Percentiles rank a stretch among this genome's conserved stretches.
phyloP scores from a whole-genome alignment of 2,113 vertebrate genomes.

The Zeus faber region DNA sequence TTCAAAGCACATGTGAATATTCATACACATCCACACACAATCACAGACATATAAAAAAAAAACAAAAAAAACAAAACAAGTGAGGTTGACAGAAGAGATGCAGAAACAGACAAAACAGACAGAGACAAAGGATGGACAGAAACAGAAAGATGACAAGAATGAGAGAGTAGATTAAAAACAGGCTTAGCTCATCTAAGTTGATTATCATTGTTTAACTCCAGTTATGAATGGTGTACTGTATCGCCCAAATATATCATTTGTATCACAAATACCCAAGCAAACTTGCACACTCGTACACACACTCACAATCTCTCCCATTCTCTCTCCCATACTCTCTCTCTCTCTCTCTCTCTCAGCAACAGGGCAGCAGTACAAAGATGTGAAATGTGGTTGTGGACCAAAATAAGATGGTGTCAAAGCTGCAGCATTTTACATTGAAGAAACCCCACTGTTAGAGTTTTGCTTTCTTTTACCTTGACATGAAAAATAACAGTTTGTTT shows the following conservation, averaged over 20 bases:
- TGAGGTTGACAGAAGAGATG: too few relatives aligned
- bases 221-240: constrained; percentile 7
- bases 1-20: too few relatives aligned
- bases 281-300: too few relatives aligned
- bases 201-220: constrained; percentile 14
- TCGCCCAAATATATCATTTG: not conserved
- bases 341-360: not conserved
- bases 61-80: constrained; percentile 27
- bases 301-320: not conserved
- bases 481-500: too few relatives aligned
- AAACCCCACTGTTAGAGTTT: not conserved
- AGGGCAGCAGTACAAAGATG: not conserved
- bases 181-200: constrained; percentile 19
- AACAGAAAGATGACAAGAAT: constrained; percentile 47
- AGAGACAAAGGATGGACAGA: constrained; percentile 5
- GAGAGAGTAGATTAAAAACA: constrained; percentile 36
- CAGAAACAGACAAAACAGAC: constrained; percentile 35
- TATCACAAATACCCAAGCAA: not conserved
- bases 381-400: not conserved
- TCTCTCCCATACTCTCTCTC: not conserved
- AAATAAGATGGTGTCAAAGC: not conserved
- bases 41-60: not conserved
- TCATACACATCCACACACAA: constrained; percentile 8
- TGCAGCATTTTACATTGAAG: not conserved
- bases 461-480: not conserved